Evolutionary conservation across 2,888 invertebrate species (phyloP), one percentile per base, ranked within the genome.

Genomic region (Drosophila anomalipes): DNA sequence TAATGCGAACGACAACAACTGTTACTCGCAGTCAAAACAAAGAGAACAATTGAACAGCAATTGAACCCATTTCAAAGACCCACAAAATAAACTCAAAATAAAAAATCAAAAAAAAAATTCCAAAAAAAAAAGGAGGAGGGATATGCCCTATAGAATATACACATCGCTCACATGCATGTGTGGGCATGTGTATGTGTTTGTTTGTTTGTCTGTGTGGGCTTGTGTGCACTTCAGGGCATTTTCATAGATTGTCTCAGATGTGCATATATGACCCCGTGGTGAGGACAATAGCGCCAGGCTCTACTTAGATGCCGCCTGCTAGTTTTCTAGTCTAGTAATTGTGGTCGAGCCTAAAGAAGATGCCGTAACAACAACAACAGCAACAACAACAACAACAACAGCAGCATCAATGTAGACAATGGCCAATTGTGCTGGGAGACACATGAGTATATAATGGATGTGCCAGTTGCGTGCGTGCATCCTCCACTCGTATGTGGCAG

Each of bases 251-350:
- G 60, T 54, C 70, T 61, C 28, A 26, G 44, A 61, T 52, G 37
- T 56, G 56, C 66, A 77, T 73, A 77, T 54, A 62, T 74, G 88
- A 88, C 77, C 83, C 77, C 70, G 59, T 47, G 58, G 16, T 47
- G 51, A 51, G 53, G 61, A 72, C 90, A 86, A 86, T 83, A 86
- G 88, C 90, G 86, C 83, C 86, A 72, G 86, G 81, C 78, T 72
- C 49, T 77, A 39, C 57, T n/a, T 19, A 56, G 63, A n/a, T 68
- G 54, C 41, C 54, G 70, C 77, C 74, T 63, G 68, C 68, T 59
- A 51, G 51, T 47, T 63, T 49, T 52, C 49, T 74, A 70, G 56
- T 65, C 53, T 58, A 66, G 87, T 86, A 84, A 84, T 89, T 85
- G 89, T 74, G 84, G 79, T 82, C 57, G 68, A 59, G 66, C 62